Evolutionary conservation across 2,888 invertebrate species (phyloP).

Genomic region (Trypoxylon attenuatum): DNA sequence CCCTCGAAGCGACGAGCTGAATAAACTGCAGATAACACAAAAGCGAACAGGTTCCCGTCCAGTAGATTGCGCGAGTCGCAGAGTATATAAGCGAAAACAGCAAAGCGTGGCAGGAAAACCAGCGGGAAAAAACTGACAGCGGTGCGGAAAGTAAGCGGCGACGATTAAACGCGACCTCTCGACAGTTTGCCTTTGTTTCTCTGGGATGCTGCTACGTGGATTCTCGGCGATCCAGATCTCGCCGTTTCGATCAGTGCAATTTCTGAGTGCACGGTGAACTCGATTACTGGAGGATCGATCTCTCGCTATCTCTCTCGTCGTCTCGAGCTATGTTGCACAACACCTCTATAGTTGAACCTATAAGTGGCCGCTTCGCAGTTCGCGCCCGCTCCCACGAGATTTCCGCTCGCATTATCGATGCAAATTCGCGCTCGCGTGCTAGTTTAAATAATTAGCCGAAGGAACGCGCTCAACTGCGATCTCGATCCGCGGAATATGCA

Average conservation of each 20-base stretch:
- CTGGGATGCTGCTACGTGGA: neutral
- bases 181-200: neutral
- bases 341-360: neutral
- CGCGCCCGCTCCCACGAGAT: too few relatives aligned
- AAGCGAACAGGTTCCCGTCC: too few relatives aligned
- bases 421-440: constrained; percentile 8
- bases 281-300: constrained; percentile 52
- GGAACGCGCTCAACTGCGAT: neutral
- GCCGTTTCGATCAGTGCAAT: constrained; percentile 47
- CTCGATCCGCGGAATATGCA: constrained; percentile 2
- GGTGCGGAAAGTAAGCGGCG: neutral
- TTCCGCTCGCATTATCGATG: constrained; percentile 9
- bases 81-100: too few relatives aligned
- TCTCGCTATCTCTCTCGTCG: neutral
- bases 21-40: too few relatives aligned
- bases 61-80: too few relatives aligned
- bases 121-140: too few relatives aligned
- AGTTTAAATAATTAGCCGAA: constrained; percentile 1
- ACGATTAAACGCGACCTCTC: neutral
- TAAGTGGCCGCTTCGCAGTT: too few relatives aligned
- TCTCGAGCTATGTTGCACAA: neutral
- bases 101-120: too few relatives aligned
- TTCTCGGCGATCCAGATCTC: neutral
- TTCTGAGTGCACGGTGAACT: constrained; percentile 53
- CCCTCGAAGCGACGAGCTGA: too few relatives aligned